Base-by-base conservation (phyloP, 1,140 invertebrate genomes). In the Zaprionus africanus region DNA sequence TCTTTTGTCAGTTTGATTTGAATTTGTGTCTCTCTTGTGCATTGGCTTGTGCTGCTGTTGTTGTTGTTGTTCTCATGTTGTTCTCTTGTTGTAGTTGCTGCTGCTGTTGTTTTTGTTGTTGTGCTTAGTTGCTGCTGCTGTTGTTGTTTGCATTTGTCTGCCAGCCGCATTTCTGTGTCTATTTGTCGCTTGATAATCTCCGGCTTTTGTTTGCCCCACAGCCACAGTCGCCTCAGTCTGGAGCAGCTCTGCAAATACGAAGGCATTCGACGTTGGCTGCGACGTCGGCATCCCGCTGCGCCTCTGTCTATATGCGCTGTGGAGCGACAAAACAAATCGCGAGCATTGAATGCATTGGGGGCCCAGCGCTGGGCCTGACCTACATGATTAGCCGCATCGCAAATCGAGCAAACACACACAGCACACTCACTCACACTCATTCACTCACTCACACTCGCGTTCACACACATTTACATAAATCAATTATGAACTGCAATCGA, bases 21-120 rank as follows among this genome's bases (percentile, higher is more conserved):
- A 81, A 87, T 87, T 87, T 87, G 83, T 90, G 84, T 72, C 84
- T 56, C 84, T 81, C 81, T 75, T 72, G 83, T 81, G 84, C 73
- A 87, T 85, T 67, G 66, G 38, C 64, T 24, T 70, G 66, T 60
- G 28, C 66, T 75, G 46, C 19, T 69, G 57, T 2, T 54, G 11
- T 22, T 63, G 61, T 28, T 63, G 26, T 11, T 34, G 9, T 31
- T 9, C 0, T 31, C 1, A 0, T 31, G 7, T 31, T 31, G 28
- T 31, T 31, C 58, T 65, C 6, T 31, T 46, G 22, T 22, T 22
- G 1, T 36, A 4, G 1, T 36, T 26, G 26, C 3, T 2, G 26
- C 4, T 26, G 26, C 13, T 82, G 36, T 46, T 85, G 38, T 15
- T 41, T 13, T 4, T 15, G 13, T 15, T 15, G 38, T 15, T 41